These are phyloP conservation scores for Callimorpha dominula DNA, from an alignment of 2,888 invertebrate genomes.

Conservation along the genomic window DNA sequence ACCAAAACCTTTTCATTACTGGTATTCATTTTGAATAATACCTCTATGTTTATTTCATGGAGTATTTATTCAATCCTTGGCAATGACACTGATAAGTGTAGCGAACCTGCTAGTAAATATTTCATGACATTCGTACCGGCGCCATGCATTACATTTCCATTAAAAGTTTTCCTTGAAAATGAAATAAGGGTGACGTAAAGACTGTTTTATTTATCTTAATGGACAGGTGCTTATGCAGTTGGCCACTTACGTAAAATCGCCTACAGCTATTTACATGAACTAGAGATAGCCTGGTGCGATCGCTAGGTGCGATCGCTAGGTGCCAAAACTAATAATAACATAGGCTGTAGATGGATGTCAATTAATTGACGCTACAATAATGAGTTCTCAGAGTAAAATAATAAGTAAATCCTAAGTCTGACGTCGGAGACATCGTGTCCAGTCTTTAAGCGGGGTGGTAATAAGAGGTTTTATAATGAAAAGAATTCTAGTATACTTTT, in stretches of 20 bases:
- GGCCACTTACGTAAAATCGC: slow-evolving; percentile 24
- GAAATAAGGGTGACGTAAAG: slow-evolving; percentile 35
- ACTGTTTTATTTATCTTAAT: slow-evolving; percentile 24
- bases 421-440: too few species aligned
- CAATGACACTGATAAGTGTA: slow-evolving; percentile 75
- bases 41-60: slow-evolving; percentile 22
- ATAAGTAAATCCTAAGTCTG: too few species aligned
- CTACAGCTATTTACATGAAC: slow-evolving; percentile 42
- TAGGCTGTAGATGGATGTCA: too few species aligned
- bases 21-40: not conserved
- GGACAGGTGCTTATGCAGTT: slow-evolving; percentile 42
- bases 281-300: too few species aligned
- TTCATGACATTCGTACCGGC: slow-evolving; percentile 53
- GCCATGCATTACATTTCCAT: slow-evolving; percentile 55
- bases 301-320: too few species aligned
- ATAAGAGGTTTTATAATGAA: too few species aligned
- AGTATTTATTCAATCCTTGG: slow-evolving; percentile 58
- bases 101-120: slow-evolving; percentile 67
- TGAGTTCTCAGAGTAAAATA: too few species aligned
- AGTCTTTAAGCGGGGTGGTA: too few species aligned
- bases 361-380: too few species aligned
- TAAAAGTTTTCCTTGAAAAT: slow-evolving; percentile 52
- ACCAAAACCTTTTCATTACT: not conserved
- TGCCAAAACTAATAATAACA: too few species aligned
- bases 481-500: too few species aligned